Conservation (phyloP, 1,140 invertebrate genomes). For the Copidosoma floridanum region DNA sequence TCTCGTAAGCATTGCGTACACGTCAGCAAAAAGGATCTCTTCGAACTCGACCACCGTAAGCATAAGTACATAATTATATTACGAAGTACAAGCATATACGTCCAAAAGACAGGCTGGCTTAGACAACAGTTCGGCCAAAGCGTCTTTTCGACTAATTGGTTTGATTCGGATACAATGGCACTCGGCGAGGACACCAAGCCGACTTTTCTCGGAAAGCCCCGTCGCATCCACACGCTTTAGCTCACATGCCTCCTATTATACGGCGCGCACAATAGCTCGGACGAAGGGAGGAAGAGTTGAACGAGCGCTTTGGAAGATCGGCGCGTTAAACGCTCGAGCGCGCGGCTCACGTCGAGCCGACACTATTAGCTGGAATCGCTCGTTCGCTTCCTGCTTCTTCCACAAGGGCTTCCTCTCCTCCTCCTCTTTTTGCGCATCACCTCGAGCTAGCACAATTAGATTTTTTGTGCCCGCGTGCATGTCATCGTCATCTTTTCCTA, state of each 20-base stretch:
- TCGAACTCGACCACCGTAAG: too few relatives aligned
- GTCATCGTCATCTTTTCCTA: constrained; percentile 5
- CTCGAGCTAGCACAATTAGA: constrained; percentile 11
- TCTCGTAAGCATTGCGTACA: too few relatives aligned
- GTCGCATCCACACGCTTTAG: too few relatives aligned
- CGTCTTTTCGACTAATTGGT: constrained; percentile 33
- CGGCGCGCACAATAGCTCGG: not conserved
- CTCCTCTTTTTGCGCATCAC: not conserved
- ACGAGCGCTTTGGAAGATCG: constrained; percentile 27
- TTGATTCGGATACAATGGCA: constrained; percentile 39
- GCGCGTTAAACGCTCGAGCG: constrained; percentile 28
- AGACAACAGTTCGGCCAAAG: too few relatives aligned
- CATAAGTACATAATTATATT: too few relatives aligned
- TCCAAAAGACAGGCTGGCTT: too few relatives aligned
- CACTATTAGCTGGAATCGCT: not conserved
- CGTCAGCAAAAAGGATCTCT: too few relatives aligned
- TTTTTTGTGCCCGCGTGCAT: not conserved
- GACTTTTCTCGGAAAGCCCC: constrained; percentile 26
- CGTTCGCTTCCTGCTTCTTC: not conserved
- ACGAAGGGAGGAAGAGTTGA: too few relatives aligned
- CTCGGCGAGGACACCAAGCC: constrained; percentile 23
- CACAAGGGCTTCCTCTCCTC: not conserved
- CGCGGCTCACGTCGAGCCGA: not conserved
- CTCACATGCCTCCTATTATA: not conserved
- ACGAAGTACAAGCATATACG: too few relatives aligned